A percentile compares a stretch with the other conserved stretches of the same genome.
Evolutionary conservation across 2,888 invertebrate species (phyloP).

Genomic region (Tuta absoluta): DNA sequence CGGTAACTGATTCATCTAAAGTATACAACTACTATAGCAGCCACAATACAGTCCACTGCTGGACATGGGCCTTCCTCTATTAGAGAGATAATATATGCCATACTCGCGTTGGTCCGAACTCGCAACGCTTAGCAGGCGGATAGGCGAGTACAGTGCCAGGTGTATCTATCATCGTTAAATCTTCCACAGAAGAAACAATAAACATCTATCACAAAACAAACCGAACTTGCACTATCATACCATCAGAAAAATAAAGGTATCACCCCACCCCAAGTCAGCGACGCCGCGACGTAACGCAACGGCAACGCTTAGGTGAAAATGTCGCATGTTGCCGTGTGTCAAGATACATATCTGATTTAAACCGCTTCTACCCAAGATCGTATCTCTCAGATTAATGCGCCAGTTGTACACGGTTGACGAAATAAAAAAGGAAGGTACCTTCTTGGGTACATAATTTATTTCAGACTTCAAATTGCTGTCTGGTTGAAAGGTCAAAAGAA

Average conservation of each 20-base stretch:
- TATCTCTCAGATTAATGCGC: constrained; percentile 76
- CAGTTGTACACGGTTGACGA: constrained; percentile 41
- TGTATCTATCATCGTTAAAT: no score
- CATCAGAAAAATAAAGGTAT: constrained; percentile 27
- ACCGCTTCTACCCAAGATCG: constrained; percentile 63
- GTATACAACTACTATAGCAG: no score
- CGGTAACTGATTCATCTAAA: no score
- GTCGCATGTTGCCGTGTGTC: constrained; percentile 52
- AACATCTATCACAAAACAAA: not conserved
- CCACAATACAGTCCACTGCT: no score
- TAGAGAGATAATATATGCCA: no score
- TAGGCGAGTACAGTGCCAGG: no score
- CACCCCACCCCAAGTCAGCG: constrained; percentile 23
- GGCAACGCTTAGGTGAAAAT: constrained; percentile 42
- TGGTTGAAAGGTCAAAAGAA: not conserved
- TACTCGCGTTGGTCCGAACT: no score
- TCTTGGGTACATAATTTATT: constrained; percentile 8
- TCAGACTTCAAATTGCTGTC: constrained; percentile 1
- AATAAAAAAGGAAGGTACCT: constrained; percentile 12
- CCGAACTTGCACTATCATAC: constrained; percentile 11
- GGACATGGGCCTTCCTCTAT: no score
- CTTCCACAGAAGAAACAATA: not conserved
- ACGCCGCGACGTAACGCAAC: not conserved
- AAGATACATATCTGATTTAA: constrained; percentile 75
- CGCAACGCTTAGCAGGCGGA: no score